phyloP scores from a whole-genome alignment of 2,113 vertebrate genomes.

The Podiceps cristatus region DNA sequence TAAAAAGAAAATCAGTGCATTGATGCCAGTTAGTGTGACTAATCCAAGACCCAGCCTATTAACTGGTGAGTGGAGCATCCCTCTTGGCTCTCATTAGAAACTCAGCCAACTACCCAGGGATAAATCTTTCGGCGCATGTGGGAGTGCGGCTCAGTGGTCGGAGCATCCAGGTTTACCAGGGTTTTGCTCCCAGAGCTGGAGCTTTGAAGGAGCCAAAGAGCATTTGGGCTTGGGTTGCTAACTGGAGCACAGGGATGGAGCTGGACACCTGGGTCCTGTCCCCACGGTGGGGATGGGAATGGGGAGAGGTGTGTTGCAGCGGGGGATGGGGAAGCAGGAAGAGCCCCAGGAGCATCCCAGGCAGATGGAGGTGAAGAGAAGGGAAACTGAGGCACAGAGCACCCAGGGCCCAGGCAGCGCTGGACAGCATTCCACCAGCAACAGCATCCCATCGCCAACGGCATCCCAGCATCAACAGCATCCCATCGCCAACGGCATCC shows the following conservation, averaged over 20 bases:
- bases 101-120: slow-evolving; percentile 8
- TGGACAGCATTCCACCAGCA: no score
- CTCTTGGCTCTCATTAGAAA: slow-evolving; percentile 33
- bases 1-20: slow-evolving; percentile 33
- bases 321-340: background rate
- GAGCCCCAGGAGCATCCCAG: background rate
- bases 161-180: background rate
- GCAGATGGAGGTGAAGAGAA: background rate
- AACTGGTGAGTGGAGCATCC: slow-evolving; percentile 25
- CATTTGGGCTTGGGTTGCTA: fast-evolving
- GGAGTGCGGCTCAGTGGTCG: background rate
- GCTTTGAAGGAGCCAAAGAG: background rate
- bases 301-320: fast-evolving
- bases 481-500: background rate
- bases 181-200: background rate
- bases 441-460: fast-evolving
- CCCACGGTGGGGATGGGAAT: background rate
- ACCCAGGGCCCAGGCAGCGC: fast-evolving
- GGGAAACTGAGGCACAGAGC: background rate
- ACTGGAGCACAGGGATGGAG: background rate
- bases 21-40: slow-evolving; percentile 48
- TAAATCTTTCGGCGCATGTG: background rate
- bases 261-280: background rate
- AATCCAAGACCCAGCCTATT: slow-evolving; percentile 45
- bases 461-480: fast-evolving